Conservation (phyloP, 1,140 invertebrate genomes). For the Euwallacea similis region DNA sequence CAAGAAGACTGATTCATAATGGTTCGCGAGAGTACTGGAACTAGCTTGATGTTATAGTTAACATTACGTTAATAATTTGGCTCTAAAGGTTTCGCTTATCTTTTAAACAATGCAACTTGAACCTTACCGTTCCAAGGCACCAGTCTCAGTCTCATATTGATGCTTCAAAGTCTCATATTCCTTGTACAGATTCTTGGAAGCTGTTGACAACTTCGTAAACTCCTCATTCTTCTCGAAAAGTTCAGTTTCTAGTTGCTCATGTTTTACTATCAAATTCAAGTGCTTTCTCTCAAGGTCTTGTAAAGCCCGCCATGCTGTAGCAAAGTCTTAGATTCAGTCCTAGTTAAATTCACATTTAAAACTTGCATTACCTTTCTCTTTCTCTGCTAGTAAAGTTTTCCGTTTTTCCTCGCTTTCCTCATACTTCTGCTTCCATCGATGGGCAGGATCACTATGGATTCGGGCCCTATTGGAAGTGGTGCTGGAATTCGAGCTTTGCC, state of each 20-base stretch:
- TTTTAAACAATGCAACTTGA: background rate
- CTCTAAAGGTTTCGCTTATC: background rate
- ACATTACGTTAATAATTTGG: too few species aligned
- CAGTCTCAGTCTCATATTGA: conserved; percentile 70
- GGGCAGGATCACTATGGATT: conserved; percentile 46
- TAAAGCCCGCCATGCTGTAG: conserved; percentile 61
- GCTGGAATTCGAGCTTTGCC: conserved; percentile 30
- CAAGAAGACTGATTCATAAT: too few species aligned
- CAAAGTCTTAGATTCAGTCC: background rate
- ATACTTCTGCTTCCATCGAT: conserved; percentile 67
- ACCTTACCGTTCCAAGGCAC: conserved; percentile 66
- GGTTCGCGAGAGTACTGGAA: too few species aligned
- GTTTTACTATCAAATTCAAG: conserved; percentile 60
- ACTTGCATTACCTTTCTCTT: conserved; percentile 65
- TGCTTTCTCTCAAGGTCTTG: conserved; percentile 63
- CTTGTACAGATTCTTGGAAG: conserved; percentile 70
- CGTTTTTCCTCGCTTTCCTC: conserved; percentile 68
- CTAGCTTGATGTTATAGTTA: too few species aligned
- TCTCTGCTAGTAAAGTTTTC: conserved; percentile 65
- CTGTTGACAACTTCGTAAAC: conserved; percentile 63
- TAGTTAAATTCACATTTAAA: too few species aligned
- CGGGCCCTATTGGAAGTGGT: conserved; percentile 32
- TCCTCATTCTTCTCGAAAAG: conserved; percentile 64
- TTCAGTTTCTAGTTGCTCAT: conserved; percentile 60
- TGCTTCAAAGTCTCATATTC: conserved; percentile 73